Base-by-base conservation (phyloP, 92 coral and sea anemone genomes). In the Epizoanthus scotinus region DNA sequence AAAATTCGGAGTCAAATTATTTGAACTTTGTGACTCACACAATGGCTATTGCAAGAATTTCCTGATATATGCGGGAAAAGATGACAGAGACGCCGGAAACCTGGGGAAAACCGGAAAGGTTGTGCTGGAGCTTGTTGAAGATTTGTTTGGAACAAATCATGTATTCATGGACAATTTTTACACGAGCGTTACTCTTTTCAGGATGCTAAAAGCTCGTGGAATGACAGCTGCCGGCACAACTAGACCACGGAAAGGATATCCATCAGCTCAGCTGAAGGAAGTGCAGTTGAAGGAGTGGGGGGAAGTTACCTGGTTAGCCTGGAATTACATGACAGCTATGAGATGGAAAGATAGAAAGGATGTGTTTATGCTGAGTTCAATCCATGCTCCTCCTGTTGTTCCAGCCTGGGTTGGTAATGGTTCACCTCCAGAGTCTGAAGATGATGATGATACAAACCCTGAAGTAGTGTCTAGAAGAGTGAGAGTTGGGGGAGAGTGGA, bases 1-100 rank as follows among this genome's bases (percentile, higher is more conserved):
- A 36, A 85, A 85, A 77, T 85, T 73, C 68, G 87, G 85, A 24
- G 79, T 89, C 34, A 89, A 89, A 79, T 73, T 85, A 72, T 89
- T 86, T 68, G 28, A 49, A 26, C 85, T 86, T 27, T 85, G 89
- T 67, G 82, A 89, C 68, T 73, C 80, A 13, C 79, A 64, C 63
- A 84, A 67, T 18, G 83, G 91, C 4, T 87, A 69, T 77, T 87
- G 82, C 61, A 82, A 84, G 82, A 68, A 75, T 70, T 65, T 78
- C 53, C 0, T 69, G 50, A 79, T 84, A 12, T 87, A 87, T 54
- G 75, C 88, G 31, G 88, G 88, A 21, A 78, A 87, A 40, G 91
- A 78, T 36, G 85, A 87, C 63, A 22, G 68, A 61, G 82, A n/a
- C n/a, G n/a, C n/a, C n/a, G n/a, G n/a, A 62, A 36, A 67, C 73